A percentile compares a stretch with the other conserved stretches of the same genome.
These are phyloP conservation scores for Penaeus japonicus DNA, from an alignment of 1,140 invertebrate species.

Conservation along the genomic window DNA sequence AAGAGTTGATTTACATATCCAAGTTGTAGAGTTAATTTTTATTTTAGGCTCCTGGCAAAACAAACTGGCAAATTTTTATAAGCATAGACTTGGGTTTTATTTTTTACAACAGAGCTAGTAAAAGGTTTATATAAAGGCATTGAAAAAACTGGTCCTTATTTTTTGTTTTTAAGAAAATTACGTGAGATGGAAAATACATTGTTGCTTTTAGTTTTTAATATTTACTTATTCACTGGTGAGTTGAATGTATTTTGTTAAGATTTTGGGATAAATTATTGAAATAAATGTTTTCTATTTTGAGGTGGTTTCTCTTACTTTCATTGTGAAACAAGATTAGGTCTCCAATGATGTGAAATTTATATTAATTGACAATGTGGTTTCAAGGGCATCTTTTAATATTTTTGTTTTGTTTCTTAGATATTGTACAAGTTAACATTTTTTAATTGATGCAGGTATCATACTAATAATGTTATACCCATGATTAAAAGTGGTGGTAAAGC, in stretches of 20 bases:
- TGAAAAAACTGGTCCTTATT: not conserved
- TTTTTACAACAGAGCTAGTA: too few species aligned
- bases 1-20: too few species aligned
- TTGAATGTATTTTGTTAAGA: conserved; percentile 8
- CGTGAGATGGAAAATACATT: not conserved
- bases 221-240: not conserved
- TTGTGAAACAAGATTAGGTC: not conserved
- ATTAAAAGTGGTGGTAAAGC: too few species aligned
- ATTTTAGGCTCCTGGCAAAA: too few species aligned
- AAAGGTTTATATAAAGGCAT: not conserved
- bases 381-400: too few species aligned
- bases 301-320: not conserved
- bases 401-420: too few species aligned
- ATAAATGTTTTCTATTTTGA: not conserved
- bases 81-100: too few species aligned
- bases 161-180: not conserved
- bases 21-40: too few species aligned
- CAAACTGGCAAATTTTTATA: too few species aligned
- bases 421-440: too few species aligned
- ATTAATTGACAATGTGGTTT: not conserved
- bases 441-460: too few species aligned
- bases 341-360: not conserved
- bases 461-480: too few species aligned
- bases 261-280: conserved; percentile 1
- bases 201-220: conserved; percentile 7